Conservation (phyloP, 2,113 vertebrate genomes). For the Vidua chalybeata region DNA sequence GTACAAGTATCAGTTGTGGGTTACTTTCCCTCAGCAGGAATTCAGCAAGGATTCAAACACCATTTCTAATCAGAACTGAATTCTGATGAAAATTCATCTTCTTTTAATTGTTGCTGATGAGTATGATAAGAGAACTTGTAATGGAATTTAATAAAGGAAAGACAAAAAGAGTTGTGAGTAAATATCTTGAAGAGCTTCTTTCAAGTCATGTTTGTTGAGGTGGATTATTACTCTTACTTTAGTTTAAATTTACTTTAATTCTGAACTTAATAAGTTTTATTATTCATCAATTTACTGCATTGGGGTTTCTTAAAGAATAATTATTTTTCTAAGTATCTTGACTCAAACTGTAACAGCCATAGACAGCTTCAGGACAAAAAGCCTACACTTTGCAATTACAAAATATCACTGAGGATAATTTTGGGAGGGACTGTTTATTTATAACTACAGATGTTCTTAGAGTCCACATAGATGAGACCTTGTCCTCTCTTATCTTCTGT, state of each 20-base stretch:
- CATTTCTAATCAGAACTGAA: background rate
- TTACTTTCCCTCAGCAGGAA: background rate
- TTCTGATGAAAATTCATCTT: background rate
- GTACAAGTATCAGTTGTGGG: background rate
- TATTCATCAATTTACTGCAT: background rate
- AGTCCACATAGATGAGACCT: background rate
- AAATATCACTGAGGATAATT: background rate
- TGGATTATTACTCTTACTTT: background rate
- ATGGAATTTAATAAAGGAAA: background rate
- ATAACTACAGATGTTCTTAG: background rate
- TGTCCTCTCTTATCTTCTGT: background rate
- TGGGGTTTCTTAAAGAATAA: background rate
- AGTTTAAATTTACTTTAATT: background rate
- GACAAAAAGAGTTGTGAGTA: background rate
- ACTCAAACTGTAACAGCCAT: background rate
- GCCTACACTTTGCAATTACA: background rate
- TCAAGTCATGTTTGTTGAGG: background rate
- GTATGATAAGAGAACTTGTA: background rate
- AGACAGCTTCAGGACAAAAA: background rate
- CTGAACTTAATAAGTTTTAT: background rate
- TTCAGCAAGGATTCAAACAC: background rate
- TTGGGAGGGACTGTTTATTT: background rate
- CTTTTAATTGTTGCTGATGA: background rate
- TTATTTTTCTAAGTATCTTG: background rate
- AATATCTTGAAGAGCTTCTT: background rate